Evolutionary conservation across 2,113 vertebrate species (phyloP).

Genomic region (Bubo scandiacus): DNA sequence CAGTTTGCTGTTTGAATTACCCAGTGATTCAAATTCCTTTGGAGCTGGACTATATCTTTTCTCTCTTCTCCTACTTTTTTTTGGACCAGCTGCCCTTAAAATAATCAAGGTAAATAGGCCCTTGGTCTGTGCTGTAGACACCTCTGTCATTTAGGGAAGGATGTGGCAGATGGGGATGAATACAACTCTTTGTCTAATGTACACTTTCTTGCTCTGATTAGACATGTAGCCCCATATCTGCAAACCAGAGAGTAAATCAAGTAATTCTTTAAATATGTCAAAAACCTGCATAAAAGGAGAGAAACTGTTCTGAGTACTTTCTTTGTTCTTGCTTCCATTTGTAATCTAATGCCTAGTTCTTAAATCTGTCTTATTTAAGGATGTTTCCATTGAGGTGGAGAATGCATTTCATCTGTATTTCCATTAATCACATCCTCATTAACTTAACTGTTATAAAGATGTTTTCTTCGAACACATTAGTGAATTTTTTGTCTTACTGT

Average conservation of each 20-base stretch:
- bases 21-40: background rate
- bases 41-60: background rate
- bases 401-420: conserved; percentile 26
- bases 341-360: conserved; percentile 8
- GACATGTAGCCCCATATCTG: background rate
- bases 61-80: background rate
- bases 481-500: background rate
- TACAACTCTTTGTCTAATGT: background rate
- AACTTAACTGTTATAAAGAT: conserved; percentile 10
- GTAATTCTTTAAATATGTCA: background rate
- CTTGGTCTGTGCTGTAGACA: background rate
- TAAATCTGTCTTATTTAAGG: conserved; percentile 54
- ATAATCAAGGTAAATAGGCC: background rate
- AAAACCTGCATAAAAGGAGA: background rate
- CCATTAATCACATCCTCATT: conserved; percentile 54
- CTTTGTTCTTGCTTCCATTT: conserved; percentile 23
- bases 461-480: background rate
- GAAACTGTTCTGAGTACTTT: background rate
- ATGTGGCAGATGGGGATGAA: background rate
- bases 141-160: background rate
- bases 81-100: background rate
- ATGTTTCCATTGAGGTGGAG: conserved; percentile 29
- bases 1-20: background rate
- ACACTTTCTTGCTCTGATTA: background rate
- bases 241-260: background rate